Percentiles rank a stretch among this genome's conserved stretches.
phyloP scores from a whole-genome alignment of 2,888 invertebrate species.

The Drosophila mercatorum region DNA sequence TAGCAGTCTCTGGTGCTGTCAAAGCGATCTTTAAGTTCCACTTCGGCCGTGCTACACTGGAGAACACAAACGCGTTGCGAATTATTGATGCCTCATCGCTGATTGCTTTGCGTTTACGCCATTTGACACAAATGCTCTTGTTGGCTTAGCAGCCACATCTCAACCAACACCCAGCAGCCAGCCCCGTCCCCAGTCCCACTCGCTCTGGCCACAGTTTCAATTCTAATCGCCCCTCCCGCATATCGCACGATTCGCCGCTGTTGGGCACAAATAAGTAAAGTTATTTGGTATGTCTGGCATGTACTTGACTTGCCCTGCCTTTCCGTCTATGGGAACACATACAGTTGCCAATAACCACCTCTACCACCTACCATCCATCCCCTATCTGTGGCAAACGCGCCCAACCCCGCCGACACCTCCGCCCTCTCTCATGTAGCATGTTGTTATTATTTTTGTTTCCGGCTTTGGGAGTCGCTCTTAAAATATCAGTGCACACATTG shows the following conservation, averaged over 20 bases:
- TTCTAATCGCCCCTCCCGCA: conserved; percentile 20
- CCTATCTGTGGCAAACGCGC: not conserved
- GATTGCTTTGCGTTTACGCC: conserved; percentile 76
- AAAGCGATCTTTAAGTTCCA: not conserved
- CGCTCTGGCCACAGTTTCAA: not conserved
- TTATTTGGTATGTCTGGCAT: conserved; percentile 75
- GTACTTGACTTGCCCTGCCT: conserved; percentile 43
- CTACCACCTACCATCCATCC: conserved; percentile 1
- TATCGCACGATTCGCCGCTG: conserved; percentile 36
- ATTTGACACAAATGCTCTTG: conserved; percentile 67
- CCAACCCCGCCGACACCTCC: not conserved
- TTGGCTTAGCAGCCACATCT: conserved; percentile 28
- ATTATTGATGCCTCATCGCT: conserved; percentile 75
- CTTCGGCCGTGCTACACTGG: conserved; percentile 2
- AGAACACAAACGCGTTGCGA: conserved; percentile 64
- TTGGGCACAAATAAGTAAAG: conserved; percentile 69
- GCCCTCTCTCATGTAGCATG: conserved; percentile 23
- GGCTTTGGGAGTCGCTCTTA: conserved; percentile 18
- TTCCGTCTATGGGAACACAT: conserved; percentile 10
- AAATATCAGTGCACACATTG: conserved; percentile 71
- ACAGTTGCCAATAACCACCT: conserved; percentile 14
- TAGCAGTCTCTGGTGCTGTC: not conserved
- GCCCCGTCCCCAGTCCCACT: not conserved
- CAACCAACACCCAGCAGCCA: no score
- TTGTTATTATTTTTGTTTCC: conserved; percentile 52